Evolutionary conservation across 2,113 vertebrate species (phyloP).

Genomic region (Ageneiosus marmoratus): DNA sequence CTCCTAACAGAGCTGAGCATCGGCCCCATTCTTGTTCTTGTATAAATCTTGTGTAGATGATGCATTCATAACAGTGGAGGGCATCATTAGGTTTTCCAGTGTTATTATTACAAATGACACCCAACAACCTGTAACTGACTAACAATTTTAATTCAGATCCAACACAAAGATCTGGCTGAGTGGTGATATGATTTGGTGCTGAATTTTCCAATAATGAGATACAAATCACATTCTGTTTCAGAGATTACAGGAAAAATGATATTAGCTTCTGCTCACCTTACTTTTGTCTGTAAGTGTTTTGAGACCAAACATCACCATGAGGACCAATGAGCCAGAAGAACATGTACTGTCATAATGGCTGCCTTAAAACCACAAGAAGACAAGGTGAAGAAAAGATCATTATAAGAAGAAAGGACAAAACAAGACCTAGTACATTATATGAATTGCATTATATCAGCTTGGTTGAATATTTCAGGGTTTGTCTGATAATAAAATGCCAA

Average conservation of each 20-base stretch:
- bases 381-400: neutral
- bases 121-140: slow-evolving; percentile 40
- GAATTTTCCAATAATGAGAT: neutral
- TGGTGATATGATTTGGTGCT: neutral
- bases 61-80: slow-evolving; percentile 28
- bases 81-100: slow-evolving; percentile 28
- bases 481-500: neutral
- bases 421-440: neutral
- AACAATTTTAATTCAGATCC: slow-evolving; percentile 1
- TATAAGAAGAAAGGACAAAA: neutral
- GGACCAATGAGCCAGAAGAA: neutral
- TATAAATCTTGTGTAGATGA: slow-evolving; percentile 34
- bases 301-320: neutral
- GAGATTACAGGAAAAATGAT: neutral
- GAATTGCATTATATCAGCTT: neutral
- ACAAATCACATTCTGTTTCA: neutral
- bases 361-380: neutral
- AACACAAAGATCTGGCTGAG: slow-evolving; percentile 1
- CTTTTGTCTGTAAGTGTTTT: neutral
- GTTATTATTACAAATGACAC: slow-evolving; percentile 22
- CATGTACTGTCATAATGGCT: neutral
- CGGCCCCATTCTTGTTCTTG: slow-evolving; percentile 23
- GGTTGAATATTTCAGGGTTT: neutral
- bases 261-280: neutral
- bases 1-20: slow-evolving; percentile 17